Base-by-base conservation (phyloP, 2,797 vertebrate genomes). In the Poecile montanus region DNA sequence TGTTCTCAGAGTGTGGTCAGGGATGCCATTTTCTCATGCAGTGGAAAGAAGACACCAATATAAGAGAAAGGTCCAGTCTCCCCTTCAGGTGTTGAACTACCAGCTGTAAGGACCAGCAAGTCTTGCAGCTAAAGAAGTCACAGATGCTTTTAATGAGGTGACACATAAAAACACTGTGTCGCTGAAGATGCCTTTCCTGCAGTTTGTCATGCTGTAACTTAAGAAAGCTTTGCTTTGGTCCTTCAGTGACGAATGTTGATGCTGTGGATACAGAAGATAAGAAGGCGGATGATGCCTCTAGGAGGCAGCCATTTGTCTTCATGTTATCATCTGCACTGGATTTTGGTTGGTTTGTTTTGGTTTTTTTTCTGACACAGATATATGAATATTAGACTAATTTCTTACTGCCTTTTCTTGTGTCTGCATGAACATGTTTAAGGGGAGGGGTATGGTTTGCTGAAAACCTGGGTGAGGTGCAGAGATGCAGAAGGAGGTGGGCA, bases 1-100 rank as follows among this genome's bases (percentile, higher is more conserved):
- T 34, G 0, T 16, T 78, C 23, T 66, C 0, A 0, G 65, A 83
- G 32, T 12, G 3, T 45, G 26, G 48, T 57, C 36, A 63, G 51
- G 40, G 36, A 27, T 63, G 36, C 32, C 51, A 29, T 61, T 94
- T 74, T 67, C 34, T 77, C 30, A 42, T 76, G 45, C 29, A 72
- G 32, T 44, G 38, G 29, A 67, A 88, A 56, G 53, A 68, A 58
- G 36, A 42, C n/a, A 44, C 11, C 54, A 67, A 11, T 72, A 45
- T 25, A n/a, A 77, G 91, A 62, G 36, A 56, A 77, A 78, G 16
- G 5, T 73, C 29, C 0, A 0, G 22, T 77, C 13, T 78, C 57
- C 45, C 36, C 53, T 75, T 94, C 14, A 63, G 32, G 13, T 66
- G 15, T 42, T 68, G 58, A 93, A 23, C 40, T 16, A 10, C 53